Evolutionary conservation across 2,888 invertebrate species (phyloP), one percentile per base, ranked within the genome.

Genomic region (Leptarthrus brevirostris): DNA sequence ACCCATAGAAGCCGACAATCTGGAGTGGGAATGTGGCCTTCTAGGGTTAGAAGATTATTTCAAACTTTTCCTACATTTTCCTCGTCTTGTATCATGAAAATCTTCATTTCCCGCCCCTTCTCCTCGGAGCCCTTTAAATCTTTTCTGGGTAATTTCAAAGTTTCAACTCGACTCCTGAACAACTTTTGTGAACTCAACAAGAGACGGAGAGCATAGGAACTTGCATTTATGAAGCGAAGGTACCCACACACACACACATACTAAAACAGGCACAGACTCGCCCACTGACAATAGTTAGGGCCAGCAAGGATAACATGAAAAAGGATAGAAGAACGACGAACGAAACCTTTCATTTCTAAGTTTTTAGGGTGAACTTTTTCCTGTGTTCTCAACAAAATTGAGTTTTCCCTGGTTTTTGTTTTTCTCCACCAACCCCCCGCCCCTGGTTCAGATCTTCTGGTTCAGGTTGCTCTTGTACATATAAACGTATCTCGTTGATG

Each of bases 121-220:
- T 47, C n/a, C 14, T 26, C 5, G 10, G 6, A 26, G 4, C 14
- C 24, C 24, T 26, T 26, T 54, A 26, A 52, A 52, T 26, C 30
- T 54, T 54, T 54, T 26, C 30, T 10, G 54, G 30, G 24, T 24
- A 54, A 26, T 30, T 54, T 30, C 54, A 54, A 54, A 54, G 54
- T 54, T 54, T 54, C 30, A 24, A 24, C 26, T 30, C 18, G 18
- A 54, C 24, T 54, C 6, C 26, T 54, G 26, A 24, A 54, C 24
- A 24, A 26, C 54, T 24, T 30, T 4, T 22, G 53, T 53, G 16
- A 53, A 47, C 47, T 47, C 16, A 47, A 12, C 3, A n/a, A 44
- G 49, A 18, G 20, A 49, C 49, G 8, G 14, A 12, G 40, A 12
- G 40, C 4, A 5, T 3, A 12, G 18, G 18, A 49, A 49, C 16